These are phyloP conservation scores for Corythucha ciliata DNA, from an alignment of 2,888 invertebrate species.

Conservation along the genomic window DNA sequence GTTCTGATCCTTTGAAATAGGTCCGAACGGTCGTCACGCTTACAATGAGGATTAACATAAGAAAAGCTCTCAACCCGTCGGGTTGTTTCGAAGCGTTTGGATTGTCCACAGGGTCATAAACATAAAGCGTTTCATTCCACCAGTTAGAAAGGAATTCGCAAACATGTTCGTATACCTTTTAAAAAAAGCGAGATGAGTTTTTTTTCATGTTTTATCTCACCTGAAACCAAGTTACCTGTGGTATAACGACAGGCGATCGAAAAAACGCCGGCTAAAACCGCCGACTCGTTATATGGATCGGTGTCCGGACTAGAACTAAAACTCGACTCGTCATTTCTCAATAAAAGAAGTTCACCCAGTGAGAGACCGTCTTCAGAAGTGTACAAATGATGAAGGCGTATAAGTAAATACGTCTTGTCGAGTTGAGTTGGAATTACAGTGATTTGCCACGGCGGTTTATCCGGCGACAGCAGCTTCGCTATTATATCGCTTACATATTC, in stretches of 20 bases:
- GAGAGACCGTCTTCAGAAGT: conserved; percentile 62
- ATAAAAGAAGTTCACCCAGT: conserved; percentile 59
- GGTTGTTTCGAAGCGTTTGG: conserved; percentile 42
- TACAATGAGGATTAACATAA: conserved; percentile 50
- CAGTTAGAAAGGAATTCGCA: conserved; percentile 58
- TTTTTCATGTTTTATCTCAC: background rate
- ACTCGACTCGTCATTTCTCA: conserved; percentile 21
- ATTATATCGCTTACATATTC: conserved; percentile 69
- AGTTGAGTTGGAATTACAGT: conserved; percentile 55
- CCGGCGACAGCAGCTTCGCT: conserved; percentile 62
- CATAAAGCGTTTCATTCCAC: conserved; percentile 72
- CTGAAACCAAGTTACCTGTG: conserved; percentile 43
- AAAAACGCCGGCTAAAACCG: conserved; percentile 42
- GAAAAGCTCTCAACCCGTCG: conserved; percentile 24
- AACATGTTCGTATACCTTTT: conserved; percentile 54
- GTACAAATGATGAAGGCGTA: conserved; percentile 66
- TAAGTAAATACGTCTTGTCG: conserved; percentile 55
- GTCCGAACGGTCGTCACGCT: conserved; percentile 54
- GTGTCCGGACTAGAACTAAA: background rate
- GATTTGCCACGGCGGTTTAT: conserved; percentile 72
- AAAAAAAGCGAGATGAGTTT: background rate
- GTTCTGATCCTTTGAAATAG: conserved; percentile 40
- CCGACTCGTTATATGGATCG: conserved; percentile 14
- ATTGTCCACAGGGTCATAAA: conserved; percentile 67
- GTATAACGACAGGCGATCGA: conserved; percentile 51